phyloP scores from a whole-genome alignment of 2,888 invertebrate genomes.

The Idaea dimidiata region DNA sequence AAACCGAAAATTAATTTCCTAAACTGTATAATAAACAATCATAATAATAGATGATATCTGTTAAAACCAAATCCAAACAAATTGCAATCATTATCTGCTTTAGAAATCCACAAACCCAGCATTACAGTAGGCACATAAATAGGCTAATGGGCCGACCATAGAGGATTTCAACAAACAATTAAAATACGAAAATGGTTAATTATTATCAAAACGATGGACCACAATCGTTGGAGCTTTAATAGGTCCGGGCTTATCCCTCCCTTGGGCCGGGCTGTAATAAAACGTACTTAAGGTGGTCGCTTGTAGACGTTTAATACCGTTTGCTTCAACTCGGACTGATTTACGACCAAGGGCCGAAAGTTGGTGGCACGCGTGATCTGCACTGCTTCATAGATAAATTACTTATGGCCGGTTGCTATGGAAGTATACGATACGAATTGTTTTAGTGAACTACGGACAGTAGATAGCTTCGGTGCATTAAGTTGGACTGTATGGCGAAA shows the following conservation, averaged over 20 bases:
- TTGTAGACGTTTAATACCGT: constrained; percentile 41
- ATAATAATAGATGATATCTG: neutral
- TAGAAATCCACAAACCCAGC: neutral
- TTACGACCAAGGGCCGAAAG: constrained; percentile 43
- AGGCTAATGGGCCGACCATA: neutral
- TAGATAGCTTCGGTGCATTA: too few species aligned
- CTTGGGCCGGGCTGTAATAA: constrained; percentile 37
- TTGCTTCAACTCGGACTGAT: constrained; percentile 40
- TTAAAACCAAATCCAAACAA: neutral
- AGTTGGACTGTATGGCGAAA: too few species aligned
- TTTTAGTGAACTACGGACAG: too few species aligned
- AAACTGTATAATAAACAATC: too few species aligned
- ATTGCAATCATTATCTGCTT: neutral
- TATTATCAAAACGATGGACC: constrained; percentile 22
- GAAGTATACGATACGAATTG: neutral
- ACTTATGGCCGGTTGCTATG: constrained; percentile 30
- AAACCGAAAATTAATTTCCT: too few species aligned
- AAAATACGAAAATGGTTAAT: constrained; percentile 28
- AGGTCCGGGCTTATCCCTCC: constrained; percentile 22
- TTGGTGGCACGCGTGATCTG: constrained; percentile 38
- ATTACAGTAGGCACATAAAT: neutral
- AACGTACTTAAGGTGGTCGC: constrained; percentile 38
- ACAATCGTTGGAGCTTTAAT: constrained; percentile 16
- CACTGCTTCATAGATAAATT: constrained; percentile 40
- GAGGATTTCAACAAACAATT: constrained; percentile 24